Evolutionary conservation across 2,113 vertebrate genomes (phyloP).

Genomic region (Chloropsis cyanopogon): DNA sequence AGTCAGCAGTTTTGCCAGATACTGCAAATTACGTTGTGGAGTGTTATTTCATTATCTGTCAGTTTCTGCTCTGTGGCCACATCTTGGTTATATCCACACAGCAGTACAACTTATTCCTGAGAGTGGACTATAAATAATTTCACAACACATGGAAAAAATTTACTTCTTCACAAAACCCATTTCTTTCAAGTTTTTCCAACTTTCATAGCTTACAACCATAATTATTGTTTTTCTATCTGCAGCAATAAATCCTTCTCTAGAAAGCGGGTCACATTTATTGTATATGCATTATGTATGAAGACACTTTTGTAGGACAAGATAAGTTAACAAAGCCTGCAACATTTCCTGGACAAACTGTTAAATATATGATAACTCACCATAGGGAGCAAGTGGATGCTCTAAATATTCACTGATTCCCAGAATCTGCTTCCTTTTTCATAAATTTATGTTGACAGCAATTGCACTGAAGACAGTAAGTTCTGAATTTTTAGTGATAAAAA

Average conservation of each 20-base stretch:
- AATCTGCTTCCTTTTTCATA: neutral
- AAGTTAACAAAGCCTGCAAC: conserved; percentile 18
- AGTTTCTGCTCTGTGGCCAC: neutral
- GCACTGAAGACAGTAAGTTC: neutral
- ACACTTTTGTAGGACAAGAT: neutral
- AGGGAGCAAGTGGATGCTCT: neutral
- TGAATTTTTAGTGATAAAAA: neutral
- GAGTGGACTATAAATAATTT: conserved; percentile 32
- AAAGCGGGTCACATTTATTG: neutral
- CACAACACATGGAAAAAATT: conserved; percentile 43
- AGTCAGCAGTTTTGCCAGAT: conserved; percentile 14
- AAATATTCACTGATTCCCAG: neutral
- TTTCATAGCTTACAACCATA: conserved; percentile 13
- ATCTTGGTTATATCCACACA: neutral
- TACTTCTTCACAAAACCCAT: conserved; percentile 24
- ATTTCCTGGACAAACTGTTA: conserved; percentile 46
- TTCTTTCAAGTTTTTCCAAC: conserved; percentile 40
- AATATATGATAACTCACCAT: neutral
- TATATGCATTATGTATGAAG: conserved; percentile 1
- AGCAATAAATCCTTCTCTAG: conserved; percentile 26
- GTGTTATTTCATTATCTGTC: neutral
- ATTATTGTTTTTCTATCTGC: conserved; percentile 47
- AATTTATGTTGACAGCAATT: neutral
- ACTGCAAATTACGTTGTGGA: neutral
- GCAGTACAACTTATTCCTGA: neutral